Base-by-base conservation (phyloP, 2,113 vertebrate species). In the Heterocephalus glaber region DNA sequence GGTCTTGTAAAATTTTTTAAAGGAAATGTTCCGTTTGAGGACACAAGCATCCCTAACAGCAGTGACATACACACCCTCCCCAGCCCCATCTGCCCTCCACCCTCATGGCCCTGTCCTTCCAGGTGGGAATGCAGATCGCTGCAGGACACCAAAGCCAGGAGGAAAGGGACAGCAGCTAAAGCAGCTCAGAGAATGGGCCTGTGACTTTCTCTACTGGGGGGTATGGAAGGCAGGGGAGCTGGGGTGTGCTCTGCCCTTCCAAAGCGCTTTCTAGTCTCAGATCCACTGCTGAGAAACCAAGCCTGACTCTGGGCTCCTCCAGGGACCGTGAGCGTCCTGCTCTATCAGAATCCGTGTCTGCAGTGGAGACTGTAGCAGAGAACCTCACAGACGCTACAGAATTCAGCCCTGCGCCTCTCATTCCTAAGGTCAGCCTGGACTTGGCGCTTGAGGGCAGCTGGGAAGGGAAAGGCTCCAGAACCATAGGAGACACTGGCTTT, bases 21-120 rank as follows among this genome's bases (percentile, higher is more conserved):
- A 74, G 20, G 35, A 35, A 95, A 54, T 11, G 38, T 30, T 5
- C 54, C 68, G 33, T 60, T 9, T 61, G 54, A 66, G 33, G 44
- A 52, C 22, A 8, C 0, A 2, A 17, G 17, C 24, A 28, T 93
- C 49, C n/a, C 56, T 11, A 52, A 28, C 65, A 47, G 5, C 22
- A 10, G 5, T 28, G 49, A 52, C 13, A 6, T 0, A 2, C 26
- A 9, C 1, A 35, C 22, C 35, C 33, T 5, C 8, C 12, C 14
- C 76, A 84, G 41, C 13, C 14, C 56, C 7, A 33, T 9, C 61
- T n/a, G 0, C 52, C 56, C 68, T 16, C 35, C 35, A 3, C 13
- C 72, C 17, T 68, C 44, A 10, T 38, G 24, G 17, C 14, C 81
- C 12, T 14, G 26, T 54, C 26, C 41, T 82, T 66, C 65, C 52